A percentile compares a stretch with the other conserved stretches of the same genome.
Conservation (phyloP, 1,140 invertebrate species). For the Aphelinus atriplicis region DNA sequence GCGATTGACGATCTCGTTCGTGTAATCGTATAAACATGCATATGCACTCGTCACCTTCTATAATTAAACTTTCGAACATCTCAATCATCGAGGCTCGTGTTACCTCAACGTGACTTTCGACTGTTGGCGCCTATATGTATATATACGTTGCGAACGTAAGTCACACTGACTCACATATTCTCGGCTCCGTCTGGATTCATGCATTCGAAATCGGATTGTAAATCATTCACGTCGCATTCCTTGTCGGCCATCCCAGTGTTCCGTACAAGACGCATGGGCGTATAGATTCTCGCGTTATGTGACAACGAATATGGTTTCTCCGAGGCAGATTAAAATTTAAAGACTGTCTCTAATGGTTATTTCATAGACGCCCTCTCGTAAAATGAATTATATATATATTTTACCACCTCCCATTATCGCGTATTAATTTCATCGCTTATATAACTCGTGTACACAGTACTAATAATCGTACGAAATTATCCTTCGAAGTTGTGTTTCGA, state of each 20-base stretch:
- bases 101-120: conserved; percentile 11
- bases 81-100: neutral
- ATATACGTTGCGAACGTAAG: neutral
- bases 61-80: conserved; percentile 7
- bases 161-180: neutral
- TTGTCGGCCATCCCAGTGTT: neutral
- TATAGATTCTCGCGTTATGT: too few species aligned
- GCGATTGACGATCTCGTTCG: neutral
- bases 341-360: too few species aligned
- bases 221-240: neutral
- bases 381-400: too few species aligned
- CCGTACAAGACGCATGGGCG: too few species aligned
- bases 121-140: neutral
- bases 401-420: too few species aligned
- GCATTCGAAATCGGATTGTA: neutral
- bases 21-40: neutral
- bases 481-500: too few species aligned
- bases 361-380: too few species aligned
- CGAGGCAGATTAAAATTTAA: too few species aligned
- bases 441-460: too few species aligned
- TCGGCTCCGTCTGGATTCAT: neutral
- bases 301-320: too few species aligned
- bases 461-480: too few species aligned
- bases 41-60: conserved; percentile 38
- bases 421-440: too few species aligned